phyloP scores from a whole-genome alignment of 2,888 invertebrate genomes.

The Lycia hirtaria region DNA sequence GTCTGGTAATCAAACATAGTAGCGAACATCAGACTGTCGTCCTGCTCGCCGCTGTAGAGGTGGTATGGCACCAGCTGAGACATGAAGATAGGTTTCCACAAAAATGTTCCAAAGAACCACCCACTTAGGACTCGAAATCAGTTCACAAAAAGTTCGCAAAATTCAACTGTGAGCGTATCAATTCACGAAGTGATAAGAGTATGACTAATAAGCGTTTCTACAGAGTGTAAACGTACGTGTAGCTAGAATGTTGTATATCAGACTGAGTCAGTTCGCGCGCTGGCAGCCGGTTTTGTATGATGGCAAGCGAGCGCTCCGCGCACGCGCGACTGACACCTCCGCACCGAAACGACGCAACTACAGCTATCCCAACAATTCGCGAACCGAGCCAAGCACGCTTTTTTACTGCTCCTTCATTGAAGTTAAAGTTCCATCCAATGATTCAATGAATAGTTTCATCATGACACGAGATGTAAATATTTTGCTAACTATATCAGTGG shows the following conservation, averaged over 20 bases:
- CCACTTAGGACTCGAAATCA: slow-evolving; percentile 56
- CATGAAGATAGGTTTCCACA: slow-evolving; percentile 82
- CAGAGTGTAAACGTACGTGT: slow-evolving; percentile 69
- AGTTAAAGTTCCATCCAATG: slow-evolving; percentile 54
- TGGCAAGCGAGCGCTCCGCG: slow-evolving; percentile 66
- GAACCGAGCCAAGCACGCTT: slow-evolving; percentile 70
- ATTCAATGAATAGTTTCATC: slow-evolving; percentile 73
- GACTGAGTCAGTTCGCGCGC: slow-evolving; percentile 79
- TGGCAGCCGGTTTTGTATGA: slow-evolving; percentile 80
- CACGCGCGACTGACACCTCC: slow-evolving; percentile 66
- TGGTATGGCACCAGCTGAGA: slow-evolving; percentile 87
- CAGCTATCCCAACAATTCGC: slow-evolving; percentile 73
- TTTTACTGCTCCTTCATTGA: slow-evolving; percentile 59
- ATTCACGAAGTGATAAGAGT: slow-evolving; percentile 75
- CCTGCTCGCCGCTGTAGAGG: slow-evolving; percentile 77
- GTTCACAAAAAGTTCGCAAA: slow-evolving; percentile 62
- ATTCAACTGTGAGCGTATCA: slow-evolving; percentile 57
- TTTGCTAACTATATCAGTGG: slow-evolving; percentile 46
- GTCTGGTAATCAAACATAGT: slow-evolving; percentile 84
- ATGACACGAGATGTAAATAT: slow-evolving; percentile 60
- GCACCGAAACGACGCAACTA: slow-evolving; percentile 60
- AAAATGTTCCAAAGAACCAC: slow-evolving; percentile 66
- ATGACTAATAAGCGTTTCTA: slow-evolving; percentile 74
- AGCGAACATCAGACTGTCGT: slow-evolving; percentile 84
- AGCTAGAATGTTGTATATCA: slow-evolving; percentile 81